Conservation (phyloP, 1,140 invertebrate genomes). For the Drosophila simulans region DNA sequence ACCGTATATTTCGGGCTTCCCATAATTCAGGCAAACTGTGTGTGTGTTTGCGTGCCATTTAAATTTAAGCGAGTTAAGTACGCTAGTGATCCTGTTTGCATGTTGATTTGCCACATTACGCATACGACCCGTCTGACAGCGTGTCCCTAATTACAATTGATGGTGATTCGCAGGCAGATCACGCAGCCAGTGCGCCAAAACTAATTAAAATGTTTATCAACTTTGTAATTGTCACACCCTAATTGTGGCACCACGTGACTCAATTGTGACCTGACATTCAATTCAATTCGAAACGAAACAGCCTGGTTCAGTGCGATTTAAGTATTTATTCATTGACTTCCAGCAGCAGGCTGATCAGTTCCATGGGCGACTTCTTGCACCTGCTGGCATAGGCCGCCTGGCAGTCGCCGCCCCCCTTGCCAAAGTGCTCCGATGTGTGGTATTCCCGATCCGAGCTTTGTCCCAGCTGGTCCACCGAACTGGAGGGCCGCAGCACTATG, state of each 20-base stretch:
- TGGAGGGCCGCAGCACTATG: constrained; percentile 87
- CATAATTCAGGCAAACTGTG: constrained; percentile 75
- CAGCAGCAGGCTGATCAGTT: constrained; percentile 50
- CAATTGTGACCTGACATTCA: background rate
- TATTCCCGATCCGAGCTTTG: constrained; percentile 49
- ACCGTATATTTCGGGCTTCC: constrained; percentile 55
- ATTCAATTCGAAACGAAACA: constrained; percentile 16
- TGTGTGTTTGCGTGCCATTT: constrained; percentile 54
- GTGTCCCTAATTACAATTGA: constrained; percentile 72
- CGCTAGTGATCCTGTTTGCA: constrained; percentile 24
- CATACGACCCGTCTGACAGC: constrained; percentile 54
- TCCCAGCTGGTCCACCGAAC: constrained; percentile 46
- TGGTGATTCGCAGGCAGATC: constrained; percentile 59
- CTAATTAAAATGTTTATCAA: constrained; percentile 83
- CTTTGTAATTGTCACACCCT: constrained; percentile 71
- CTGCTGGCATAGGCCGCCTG: constrained; percentile 34
- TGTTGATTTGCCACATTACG: constrained; percentile 54
- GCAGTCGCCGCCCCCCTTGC: constrained; percentile 55
- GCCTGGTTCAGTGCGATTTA: background rate
- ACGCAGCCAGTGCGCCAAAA: constrained; percentile 51
- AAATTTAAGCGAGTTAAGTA: constrained; percentile 70
- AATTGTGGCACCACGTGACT: constrained; percentile 39
- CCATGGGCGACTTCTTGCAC: constrained; percentile 58
- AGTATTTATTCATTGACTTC: constrained; percentile 45
- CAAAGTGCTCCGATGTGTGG: constrained; percentile 52